These are phyloP conservation scores for Colostygia pectinataria DNA, from an alignment of 2,888 invertebrate species.

Conservation along the genomic window DNA sequence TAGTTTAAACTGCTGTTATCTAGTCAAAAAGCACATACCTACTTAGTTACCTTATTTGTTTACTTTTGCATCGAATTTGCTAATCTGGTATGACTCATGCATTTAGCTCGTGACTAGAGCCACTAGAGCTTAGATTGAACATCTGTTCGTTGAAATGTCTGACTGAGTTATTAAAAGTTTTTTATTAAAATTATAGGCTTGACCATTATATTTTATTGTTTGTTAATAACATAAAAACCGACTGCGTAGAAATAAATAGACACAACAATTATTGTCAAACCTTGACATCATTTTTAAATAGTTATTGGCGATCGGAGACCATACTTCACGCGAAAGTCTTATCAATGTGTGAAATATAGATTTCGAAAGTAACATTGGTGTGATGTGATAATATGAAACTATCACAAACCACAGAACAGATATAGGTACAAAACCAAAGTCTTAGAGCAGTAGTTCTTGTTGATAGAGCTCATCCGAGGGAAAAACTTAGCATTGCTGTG, in stretches of 20 bases:
- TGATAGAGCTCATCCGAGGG: no score
- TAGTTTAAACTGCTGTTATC: slow-evolving; percentile 65
- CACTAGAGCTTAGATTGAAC: background rate
- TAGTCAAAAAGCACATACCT: slow-evolving; percentile 29
- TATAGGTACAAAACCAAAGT: no score
- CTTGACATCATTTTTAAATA: slow-evolving; percentile 46
- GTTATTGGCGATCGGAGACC: slow-evolving; percentile 26
- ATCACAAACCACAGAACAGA: no score
- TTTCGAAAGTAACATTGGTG: no score
- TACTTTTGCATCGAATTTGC: slow-evolving; percentile 46
- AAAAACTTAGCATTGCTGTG: no score
- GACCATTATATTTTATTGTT: background rate
- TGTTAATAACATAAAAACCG: background rate
- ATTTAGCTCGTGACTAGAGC: slow-evolving; percentile 8
- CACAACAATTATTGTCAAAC: slow-evolving; percentile 47
- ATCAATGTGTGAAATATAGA: slow-evolving; percentile 12
- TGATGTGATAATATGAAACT: no score
- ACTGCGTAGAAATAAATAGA: slow-evolving; percentile 6
- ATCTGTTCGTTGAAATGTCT: slow-evolving; percentile 20
- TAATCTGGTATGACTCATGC: slow-evolving; percentile 36
- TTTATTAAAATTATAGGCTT: no score
- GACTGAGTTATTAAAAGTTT: no score
- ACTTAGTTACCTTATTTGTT: slow-evolving; percentile 42
- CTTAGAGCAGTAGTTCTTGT: no score
- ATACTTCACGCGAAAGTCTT: slow-evolving; percentile 20